A percentile compares a stretch with the other conserved stretches of the same genome.
Conservation (phyloP, 2,888 invertebrate genomes). For the Lacanobia oleracea region DNA sequence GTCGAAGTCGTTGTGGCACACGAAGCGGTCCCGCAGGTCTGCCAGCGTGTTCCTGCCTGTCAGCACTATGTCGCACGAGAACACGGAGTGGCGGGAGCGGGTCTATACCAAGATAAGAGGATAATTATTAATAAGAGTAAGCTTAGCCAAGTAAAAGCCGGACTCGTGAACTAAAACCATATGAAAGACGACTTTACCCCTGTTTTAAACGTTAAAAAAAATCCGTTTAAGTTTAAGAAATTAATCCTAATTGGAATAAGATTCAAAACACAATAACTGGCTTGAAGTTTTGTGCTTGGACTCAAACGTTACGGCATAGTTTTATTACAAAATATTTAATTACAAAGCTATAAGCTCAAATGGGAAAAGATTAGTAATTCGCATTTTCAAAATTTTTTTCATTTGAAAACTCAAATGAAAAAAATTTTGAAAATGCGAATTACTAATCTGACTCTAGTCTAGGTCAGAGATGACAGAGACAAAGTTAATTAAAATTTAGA, state of each 20-base stretch:
- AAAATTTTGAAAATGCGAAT: not conserved
- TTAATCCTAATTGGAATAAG: too few species aligned
- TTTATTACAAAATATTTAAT: too few species aligned
- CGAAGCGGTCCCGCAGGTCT: constrained; percentile 94
- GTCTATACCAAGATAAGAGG: constrained; percentile 58
- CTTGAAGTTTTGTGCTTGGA: too few species aligned
- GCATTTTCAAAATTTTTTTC: not conserved
- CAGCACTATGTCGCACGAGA: constrained; percentile 78
- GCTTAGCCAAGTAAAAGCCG: not conserved
- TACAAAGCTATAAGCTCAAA: too few species aligned
- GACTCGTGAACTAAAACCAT: not conserved
- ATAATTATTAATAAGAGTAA: not conserved
- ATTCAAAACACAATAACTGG: too few species aligned
- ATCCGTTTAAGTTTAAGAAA: too few species aligned
- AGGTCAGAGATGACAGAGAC: too few species aligned
- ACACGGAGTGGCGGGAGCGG: constrained; percentile 78
- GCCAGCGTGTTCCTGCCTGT: constrained; percentile 91
- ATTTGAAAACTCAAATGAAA: too few species aligned
- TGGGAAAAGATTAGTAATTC: not conserved
- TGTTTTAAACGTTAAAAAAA: not conserved
- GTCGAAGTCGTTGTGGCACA: constrained; percentile 93
- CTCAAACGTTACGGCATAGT: too few species aligned
- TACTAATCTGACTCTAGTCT: not conserved
- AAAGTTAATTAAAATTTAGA: too few species aligned
- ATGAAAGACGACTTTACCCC: too few species aligned